Base-by-base conservation (phyloP, 2,113 vertebrate genomes). In the Dicrurus megarhynchus region DNA sequence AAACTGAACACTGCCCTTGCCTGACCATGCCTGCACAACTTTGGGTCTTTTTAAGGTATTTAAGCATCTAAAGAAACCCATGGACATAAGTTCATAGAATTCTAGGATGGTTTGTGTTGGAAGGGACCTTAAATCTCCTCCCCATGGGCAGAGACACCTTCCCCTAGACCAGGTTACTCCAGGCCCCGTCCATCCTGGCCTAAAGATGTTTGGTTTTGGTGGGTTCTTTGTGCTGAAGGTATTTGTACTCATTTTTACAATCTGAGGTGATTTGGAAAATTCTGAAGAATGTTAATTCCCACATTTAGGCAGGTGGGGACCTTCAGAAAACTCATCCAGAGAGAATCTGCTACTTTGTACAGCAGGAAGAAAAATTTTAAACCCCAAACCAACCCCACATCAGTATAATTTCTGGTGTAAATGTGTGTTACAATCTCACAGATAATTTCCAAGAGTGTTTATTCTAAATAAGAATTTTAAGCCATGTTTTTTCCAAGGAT, bases 171-270 rank as follows among this genome's bases (percentile, higher is more conserved):
- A 78, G 20, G 16, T 1, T 14, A 13, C 41, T 55, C 47, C 64
- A 55, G 61, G 15, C 13, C 19, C 3, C 0, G 0, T n/a, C 64
- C 28, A 70, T 2, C 13, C 28, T 30, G 32, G 11, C 7, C 0
- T 6, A 13, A 76, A 76, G 5, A 11, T 23, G 9, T 8, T 61
- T n/a, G 7, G 2, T 52, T 87, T 76, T 53, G 5, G 9, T n/a
- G 16, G 10, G 3, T 0, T 9, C 57, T 60, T 37, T 13, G 6
- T 12, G 6, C 17, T 64, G 49, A 57, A 65, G 32, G 10, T 37
- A 16, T 41, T 28, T 67, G 24, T 20, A 22, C 11, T 70, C 2
- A 1, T 16, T 52, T 67, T 44, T 56, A 28, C 10, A 6, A 5
- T 5, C 32, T 8, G 32, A 42, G 11, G 11, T 32, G 19, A 10